Evolutionary conservation across 2,888 invertebrate species (phyloP).

Genomic region (Julus scanicus): DNA sequence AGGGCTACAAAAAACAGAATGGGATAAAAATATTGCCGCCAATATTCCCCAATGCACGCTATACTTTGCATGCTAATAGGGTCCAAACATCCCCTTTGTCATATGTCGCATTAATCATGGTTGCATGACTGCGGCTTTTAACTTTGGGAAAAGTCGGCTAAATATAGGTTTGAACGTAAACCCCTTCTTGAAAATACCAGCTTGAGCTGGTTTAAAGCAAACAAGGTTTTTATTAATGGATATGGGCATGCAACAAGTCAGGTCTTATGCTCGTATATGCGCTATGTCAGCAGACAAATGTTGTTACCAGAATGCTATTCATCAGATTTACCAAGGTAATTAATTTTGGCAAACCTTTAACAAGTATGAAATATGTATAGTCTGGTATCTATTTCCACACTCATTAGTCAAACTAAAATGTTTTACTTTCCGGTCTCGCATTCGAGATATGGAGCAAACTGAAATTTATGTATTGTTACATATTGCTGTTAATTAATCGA

Average conservation of each 20-base stretch:
- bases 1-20: not conserved
- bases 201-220: not conserved
- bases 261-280: not conserved
- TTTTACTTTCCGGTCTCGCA: not conserved
- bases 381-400: not conserved
- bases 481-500: not conserved
- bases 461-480: not conserved
- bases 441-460: not conserved
- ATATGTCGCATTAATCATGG: not conserved
- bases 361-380: not conserved
- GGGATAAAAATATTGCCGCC: not conserved
- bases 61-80: not conserved
- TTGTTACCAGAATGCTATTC: not conserved
- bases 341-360: not conserved
- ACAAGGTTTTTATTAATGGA: not conserved
- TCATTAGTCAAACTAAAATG: conserved; percentile 1
- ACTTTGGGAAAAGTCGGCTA: not conserved
- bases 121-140: conserved; percentile 13
- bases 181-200: not conserved
- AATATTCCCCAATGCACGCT: not conserved
- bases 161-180: not conserved
- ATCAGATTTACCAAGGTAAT: not conserved
- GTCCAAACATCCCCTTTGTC: not conserved
- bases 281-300: not conserved
- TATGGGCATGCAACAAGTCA: conserved; percentile 34